Percentiles rank a stretch among this genome's conserved stretches.
Conservation (phyloP, 2,888 invertebrate species). For the Cantharis lateralis region DNA sequence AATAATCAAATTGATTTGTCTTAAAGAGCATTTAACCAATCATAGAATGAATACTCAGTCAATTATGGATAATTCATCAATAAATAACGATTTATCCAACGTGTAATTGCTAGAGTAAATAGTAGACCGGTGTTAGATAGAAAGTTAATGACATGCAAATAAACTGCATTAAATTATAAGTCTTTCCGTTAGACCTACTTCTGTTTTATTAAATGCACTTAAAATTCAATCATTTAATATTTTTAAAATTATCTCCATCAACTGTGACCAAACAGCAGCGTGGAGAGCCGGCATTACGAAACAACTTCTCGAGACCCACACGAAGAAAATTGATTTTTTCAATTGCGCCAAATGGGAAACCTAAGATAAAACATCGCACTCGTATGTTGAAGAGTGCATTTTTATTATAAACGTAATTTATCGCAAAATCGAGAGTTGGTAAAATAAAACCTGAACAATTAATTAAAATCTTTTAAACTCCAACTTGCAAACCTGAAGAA, state of each 20-base stretch:
- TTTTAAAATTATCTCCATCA: background rate
- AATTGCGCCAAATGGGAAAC: background rate
- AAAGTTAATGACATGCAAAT: constrained; percentile 41
- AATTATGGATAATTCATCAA: constrained; percentile 23
- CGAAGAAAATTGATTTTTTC: background rate
- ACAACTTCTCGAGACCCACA: background rate
- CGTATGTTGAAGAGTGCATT: background rate
- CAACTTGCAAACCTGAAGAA: background rate
- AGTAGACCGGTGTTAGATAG: constrained; percentile 34
- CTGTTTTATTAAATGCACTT: constrained; percentile 23
- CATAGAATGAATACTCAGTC: constrained; percentile 15
- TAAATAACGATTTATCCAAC: constrained; percentile 31
- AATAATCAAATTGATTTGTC: constrained; percentile 13
- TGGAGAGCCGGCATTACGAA: background rate
- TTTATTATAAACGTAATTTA: background rate
- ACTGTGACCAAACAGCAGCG: background rate
- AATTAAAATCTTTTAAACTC: background rate
- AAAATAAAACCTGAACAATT: background rate
- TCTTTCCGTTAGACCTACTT: constrained; percentile 41
- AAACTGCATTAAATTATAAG: constrained; percentile 36
- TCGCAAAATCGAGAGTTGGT: background rate
- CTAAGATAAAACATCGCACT: background rate
- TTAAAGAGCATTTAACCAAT: constrained; percentile 9
- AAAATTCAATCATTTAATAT: background rate
- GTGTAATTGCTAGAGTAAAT: constrained; percentile 39